Conservation (phyloP, 2,113 vertebrate genomes). For the Micronycteris hirsuta region DNA sequence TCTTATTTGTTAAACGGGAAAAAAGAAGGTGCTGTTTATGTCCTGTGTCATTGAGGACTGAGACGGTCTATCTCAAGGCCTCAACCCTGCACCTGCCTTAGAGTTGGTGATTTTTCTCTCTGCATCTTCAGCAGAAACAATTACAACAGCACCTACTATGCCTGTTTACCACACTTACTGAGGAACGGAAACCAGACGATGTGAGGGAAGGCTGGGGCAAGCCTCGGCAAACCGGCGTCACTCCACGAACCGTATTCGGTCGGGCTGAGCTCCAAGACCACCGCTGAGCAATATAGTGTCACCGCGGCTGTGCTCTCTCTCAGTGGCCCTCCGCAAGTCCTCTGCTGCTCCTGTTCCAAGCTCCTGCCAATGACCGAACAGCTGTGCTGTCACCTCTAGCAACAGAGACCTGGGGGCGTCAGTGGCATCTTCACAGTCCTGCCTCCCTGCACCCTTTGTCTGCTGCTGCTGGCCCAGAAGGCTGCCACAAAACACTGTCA, state of each 20-base stretch:
- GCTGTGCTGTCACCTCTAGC: neutral
- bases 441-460: too few relatives aligned
- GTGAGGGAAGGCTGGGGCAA: neutral
- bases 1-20: neutral
- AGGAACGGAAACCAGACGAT: neutral
- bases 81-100: neutral
- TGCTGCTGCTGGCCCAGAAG: neutral
- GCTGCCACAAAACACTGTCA: neutral
- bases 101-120: neutral
- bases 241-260: rapidly evolving
- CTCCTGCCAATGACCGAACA: neutral
- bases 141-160: too few relatives aligned
- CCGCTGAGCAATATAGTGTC: rapidly evolving
- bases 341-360: neutral
- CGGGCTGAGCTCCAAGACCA: neutral
- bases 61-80: neutral
- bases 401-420: too few relatives aligned
- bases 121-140: neutral
- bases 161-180: neutral
- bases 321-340: too few relatives aligned
- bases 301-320: neutral
- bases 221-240: rapidly evolving
- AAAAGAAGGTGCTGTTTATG: neutral
- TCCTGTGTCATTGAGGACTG: neutral
- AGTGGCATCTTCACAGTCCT: rapidly evolving